Evolutionary conservation across 2,113 vertebrate species (phyloP).

Genomic region (Ginglymostoma cirratum): DNA sequence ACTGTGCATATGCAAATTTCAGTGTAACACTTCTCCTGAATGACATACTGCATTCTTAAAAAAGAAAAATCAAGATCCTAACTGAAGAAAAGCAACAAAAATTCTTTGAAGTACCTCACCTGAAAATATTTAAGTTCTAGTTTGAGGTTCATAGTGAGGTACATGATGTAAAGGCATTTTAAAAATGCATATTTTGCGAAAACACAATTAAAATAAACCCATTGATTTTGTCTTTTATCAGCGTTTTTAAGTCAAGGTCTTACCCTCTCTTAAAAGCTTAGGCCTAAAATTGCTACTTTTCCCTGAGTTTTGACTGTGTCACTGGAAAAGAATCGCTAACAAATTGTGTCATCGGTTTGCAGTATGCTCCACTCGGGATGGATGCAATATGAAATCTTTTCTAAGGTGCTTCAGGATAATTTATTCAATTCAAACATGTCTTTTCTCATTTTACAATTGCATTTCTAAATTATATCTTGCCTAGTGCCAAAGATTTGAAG

Average conservation of each 20-base stretch:
- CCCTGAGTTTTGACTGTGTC: background rate
- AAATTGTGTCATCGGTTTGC: background rate
- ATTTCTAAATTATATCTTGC: background rate
- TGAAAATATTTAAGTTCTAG: background rate
- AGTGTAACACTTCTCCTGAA: background rate
- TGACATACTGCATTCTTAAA: background rate
- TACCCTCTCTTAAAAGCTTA: background rate
- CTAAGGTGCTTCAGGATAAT: background rate
- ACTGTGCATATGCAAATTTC: background rate
- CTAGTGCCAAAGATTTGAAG: background rate
- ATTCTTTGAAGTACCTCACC: background rate
- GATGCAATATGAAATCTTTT: background rate
- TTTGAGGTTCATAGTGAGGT: background rate
- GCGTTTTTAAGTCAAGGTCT: background rate
- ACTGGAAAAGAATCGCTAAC: background rate
- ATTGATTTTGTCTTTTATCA: background rate
- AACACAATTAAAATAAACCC: background rate
- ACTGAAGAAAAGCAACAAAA: background rate
- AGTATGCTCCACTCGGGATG: background rate
- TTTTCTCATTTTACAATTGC: background rate
- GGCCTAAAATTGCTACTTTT: background rate
- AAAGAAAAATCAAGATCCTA: background rate
- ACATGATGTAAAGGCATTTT: too few species aligned
- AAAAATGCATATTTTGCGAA: background rate
- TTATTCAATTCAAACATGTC: background rate